Conservation (phyloP, 2,113 vertebrate species). For the Nerophis lumbriciformis region DNA sequence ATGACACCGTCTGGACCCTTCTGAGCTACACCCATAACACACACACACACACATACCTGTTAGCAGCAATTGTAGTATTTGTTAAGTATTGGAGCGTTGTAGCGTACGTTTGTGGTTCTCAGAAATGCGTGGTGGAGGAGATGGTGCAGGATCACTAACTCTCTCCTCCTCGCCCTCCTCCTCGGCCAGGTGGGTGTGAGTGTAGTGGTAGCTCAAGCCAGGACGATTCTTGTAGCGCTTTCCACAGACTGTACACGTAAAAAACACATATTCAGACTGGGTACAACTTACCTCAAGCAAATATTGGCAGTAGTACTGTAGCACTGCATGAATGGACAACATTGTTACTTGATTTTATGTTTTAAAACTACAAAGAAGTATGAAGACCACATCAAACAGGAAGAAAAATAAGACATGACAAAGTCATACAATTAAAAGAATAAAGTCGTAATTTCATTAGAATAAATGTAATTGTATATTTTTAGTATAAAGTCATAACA, state of each 20-base stretch:
- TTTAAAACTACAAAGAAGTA: neutral
- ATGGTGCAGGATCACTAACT: conserved; percentile 78
- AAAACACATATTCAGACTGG: neutral
- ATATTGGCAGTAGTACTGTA: neutral
- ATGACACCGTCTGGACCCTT: conserved; percentile 88
- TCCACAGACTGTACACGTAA: conserved; percentile 80
- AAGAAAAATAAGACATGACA: neutral
- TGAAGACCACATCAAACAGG: neutral
- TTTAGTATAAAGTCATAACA: too few species aligned
- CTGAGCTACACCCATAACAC: conserved; percentile 75
- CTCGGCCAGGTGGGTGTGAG: conserved; percentile 94
- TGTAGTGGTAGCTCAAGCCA: conserved; percentile 95
- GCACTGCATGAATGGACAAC: neutral
- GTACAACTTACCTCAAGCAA: neutral
- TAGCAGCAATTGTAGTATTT: neutral
- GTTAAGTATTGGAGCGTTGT: neutral
- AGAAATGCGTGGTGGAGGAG: conserved; percentile 62
- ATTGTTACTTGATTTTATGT: neutral
- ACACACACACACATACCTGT: neutral
- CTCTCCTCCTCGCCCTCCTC: conserved; percentile 94
- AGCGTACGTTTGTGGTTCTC: conserved; percentile 73
- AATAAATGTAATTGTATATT: neutral
- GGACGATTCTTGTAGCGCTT: conserved; percentile 99
- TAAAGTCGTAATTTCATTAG: neutral
- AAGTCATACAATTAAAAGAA: neutral